Evolutionary conservation across 2,888 invertebrate genomes (phyloP).

Genomic region (Ephialtes manifestator): DNA sequence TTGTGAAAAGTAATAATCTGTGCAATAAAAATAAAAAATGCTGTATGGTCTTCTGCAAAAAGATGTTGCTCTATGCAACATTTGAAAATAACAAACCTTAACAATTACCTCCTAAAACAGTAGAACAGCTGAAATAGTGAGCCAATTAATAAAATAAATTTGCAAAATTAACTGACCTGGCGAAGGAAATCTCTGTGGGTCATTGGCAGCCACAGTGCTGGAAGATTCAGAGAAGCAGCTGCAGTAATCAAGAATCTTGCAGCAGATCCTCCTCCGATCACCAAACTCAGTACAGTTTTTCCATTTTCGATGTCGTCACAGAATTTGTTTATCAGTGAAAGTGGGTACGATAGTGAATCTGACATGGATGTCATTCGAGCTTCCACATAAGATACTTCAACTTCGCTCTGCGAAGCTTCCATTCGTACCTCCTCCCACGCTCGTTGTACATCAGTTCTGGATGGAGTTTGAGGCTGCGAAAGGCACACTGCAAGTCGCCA

Average conservation of each 20-base stretch:
- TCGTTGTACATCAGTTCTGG: constrained; percentile 81
- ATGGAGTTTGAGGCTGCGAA: constrained; percentile 80
- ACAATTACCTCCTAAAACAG: neutral
- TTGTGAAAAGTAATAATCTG: too few relatives aligned
- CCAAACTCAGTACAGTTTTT: constrained; percentile 80
- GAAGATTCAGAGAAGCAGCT: constrained; percentile 82
- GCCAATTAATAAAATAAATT: neutral
- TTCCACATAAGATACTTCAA: constrained; percentile 83
- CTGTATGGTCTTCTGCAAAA: too few relatives aligned
- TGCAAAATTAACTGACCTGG: constrained; percentile 77
- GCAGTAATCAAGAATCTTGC: constrained; percentile 84
- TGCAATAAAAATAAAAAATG: too few relatives aligned
- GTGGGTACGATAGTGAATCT: constrained; percentile 80
- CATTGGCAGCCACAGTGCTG: constrained; percentile 84
- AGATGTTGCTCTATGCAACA: neutral
- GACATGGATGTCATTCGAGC: constrained; percentile 76
- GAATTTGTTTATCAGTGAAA: constrained; percentile 81
- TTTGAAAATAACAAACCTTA: neutral
- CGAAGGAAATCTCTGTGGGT: constrained; percentile 83
- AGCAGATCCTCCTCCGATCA: constrained; percentile 83
- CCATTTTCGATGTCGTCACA: constrained; percentile 82
- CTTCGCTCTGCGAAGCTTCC: constrained; percentile 80
- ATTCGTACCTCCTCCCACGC: constrained; percentile 83
- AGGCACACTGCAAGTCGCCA: constrained; percentile 83
- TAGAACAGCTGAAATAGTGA: neutral